Percentiles rank a stretch among this genome's conserved stretches.
phyloP scores from a whole-genome alignment of 2,113 vertebrate species.

The Nettapus auritus region DNA sequence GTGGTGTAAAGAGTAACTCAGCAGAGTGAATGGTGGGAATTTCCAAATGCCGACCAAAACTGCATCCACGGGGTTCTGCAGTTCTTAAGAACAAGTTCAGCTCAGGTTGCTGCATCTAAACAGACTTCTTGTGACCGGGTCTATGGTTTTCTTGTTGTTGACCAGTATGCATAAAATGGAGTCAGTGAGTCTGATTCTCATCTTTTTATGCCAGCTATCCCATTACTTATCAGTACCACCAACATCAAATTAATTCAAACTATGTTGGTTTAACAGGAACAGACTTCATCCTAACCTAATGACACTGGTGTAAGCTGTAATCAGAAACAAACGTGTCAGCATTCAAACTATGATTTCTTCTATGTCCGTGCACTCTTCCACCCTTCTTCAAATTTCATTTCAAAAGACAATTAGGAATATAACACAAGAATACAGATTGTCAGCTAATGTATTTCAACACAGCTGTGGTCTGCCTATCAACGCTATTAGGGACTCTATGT shows the following conservation, averaged over 20 bases:
- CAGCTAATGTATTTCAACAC: background rate
- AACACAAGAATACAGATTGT: background rate
- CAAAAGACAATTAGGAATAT: background rate
- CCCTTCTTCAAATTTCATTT: conserved; percentile 15
- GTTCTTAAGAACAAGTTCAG: background rate
- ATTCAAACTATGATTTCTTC: background rate
- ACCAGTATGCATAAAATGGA: background rate
- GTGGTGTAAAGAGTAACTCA: background rate
- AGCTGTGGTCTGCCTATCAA: background rate
- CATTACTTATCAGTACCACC: background rate
- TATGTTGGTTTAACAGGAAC: background rate
- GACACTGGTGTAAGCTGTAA: background rate
- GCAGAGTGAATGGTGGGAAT: background rate
- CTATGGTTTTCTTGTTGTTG: rapidly evolving
- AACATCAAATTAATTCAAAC: background rate
- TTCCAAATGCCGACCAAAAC: background rate
- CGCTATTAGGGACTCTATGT: background rate
- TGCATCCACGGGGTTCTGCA: background rate
- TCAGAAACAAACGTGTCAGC: background rate
- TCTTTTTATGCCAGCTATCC: background rate
- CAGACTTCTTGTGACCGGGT: background rate
- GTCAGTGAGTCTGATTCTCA: background rate
- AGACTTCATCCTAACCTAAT: background rate
- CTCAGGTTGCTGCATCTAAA: background rate
- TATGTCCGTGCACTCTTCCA: background rate